Base-by-base conservation (phyloP, 1,140 invertebrate genomes). In the Pteromalus puparum region DNA sequence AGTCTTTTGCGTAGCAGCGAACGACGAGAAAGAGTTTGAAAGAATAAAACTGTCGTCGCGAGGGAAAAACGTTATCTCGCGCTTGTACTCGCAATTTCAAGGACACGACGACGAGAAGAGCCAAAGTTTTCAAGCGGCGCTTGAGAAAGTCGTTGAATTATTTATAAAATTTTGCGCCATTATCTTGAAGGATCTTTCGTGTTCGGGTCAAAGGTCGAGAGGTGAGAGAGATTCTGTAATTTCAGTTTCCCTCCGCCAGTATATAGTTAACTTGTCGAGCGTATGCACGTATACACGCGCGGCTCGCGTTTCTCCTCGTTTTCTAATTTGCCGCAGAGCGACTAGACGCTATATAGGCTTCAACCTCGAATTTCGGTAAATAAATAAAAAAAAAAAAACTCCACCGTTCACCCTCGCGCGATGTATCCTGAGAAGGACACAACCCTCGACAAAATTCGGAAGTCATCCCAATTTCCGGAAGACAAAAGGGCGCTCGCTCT, bases 91-190 rank as follows among this genome's bases (percentile, higher is more conserved):
- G 28, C 28, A 13, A 13, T 28, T 70, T 26, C 67, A 26, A 70
- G 67, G 67, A 61, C 53, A n/a, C 67, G 24, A n/a, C n/a, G n/a
- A n/a, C n/a, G n/a, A 28, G 12, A 26, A 24, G 65, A 67, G 65
- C 3, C 3, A 7, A 12, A 30, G 5, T 26, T 18, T 70, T 61
- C 53, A 18, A 70, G 26, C 5, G 67, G 9, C 26, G 13, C 67
- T 61, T 1, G 53, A 21, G 76, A 83, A 83, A 72, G 82, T 79
- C 65, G 5, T 18, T 73, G 74, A 83, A 79, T 79, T 83, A 48
- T 70, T 78, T 83, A 72, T 61, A 53, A 83, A 83, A 77, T 48
- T 74, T 67, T 0, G 5, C 0, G 61, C 48, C 61, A 30, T 70
- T 53, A 82, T 46, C 61, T 46, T 13, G 12, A 18, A 76, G 48